Evolutionary conservation across 2,113 vertebrate species (phyloP).

Genomic region (Misgurnus mizolepis): DNA sequence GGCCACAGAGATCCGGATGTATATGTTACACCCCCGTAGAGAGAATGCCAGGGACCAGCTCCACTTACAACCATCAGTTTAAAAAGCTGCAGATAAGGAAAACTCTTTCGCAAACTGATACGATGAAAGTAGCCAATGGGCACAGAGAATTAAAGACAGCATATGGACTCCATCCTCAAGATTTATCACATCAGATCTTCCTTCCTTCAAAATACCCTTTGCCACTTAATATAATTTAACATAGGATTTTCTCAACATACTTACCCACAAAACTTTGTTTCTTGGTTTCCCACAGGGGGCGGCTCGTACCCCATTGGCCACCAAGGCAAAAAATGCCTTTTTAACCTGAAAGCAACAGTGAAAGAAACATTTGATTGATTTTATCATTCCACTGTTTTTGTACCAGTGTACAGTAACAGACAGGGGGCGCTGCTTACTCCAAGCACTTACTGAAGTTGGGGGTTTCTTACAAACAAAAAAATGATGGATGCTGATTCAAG

Average conservation of each 20-base stretch:
- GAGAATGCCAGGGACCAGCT: constrained; percentile 19
- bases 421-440: constrained; percentile 2
- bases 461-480: too few species aligned
- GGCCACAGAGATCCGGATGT: constrained; percentile 20
- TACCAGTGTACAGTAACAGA: not conserved
- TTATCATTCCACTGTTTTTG: not conserved
- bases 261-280: constrained; percentile 85
- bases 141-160: not conserved
- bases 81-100: not conserved
- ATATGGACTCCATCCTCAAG: not conserved
- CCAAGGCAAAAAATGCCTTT: constrained; percentile 86
- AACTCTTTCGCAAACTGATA: constrained; percentile 6
- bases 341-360: constrained; percentile 74
- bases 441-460: not conserved
- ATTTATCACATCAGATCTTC: not conserved
- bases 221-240: not conserved
- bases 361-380: not conserved
- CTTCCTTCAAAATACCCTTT: not conserved
- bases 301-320: constrained; percentile 83
- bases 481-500: too few species aligned
- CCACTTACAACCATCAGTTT: constrained; percentile 8
- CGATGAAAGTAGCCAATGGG: not conserved
- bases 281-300: constrained; percentile 86
- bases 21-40: not conserved
- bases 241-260: constrained; percentile 38